Conservation (phyloP, 2,113 vertebrate species). For the Dasyprocta punctata region DNA sequence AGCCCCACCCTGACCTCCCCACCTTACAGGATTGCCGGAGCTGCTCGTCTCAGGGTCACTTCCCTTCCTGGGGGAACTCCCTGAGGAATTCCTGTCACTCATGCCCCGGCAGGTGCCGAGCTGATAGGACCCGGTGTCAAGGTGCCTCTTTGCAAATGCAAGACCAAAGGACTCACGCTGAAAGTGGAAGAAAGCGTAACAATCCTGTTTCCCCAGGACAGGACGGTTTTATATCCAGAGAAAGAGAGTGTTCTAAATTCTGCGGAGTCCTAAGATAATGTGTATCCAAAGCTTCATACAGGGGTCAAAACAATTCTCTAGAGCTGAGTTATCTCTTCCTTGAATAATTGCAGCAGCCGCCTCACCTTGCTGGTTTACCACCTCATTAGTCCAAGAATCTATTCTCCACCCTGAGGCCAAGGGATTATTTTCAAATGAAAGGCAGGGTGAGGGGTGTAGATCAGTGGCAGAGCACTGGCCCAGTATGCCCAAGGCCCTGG, state of each 20-base stretch:
- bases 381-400: background rate
- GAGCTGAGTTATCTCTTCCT: background rate
- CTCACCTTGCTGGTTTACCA: background rate
- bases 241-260: constrained; percentile 34
- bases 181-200: background rate
- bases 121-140: background rate
- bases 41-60: background rate
- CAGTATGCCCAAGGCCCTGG: background rate
- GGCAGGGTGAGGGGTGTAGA: background rate
- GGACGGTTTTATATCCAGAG: constrained; percentile 3
- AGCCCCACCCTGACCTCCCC: background rate
- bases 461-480: background rate
- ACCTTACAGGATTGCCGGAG: background rate
- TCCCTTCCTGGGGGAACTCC: background rate
- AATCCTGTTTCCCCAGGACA: background rate
- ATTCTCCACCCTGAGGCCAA: background rate
- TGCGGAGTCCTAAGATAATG: constrained; percentile 39
- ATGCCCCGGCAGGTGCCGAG: background rate
- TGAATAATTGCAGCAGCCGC: background rate
- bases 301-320: background rate
- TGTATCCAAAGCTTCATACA: background rate
- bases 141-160: constrained; percentile 53
- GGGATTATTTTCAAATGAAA: background rate
- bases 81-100: background rate
- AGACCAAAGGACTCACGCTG: background rate